Percentiles rank a stretch among this genome's conserved stretches.
Conservation (phyloP, 2,113 vertebrate species). For the Lophochroa leadbeateri region DNA sequence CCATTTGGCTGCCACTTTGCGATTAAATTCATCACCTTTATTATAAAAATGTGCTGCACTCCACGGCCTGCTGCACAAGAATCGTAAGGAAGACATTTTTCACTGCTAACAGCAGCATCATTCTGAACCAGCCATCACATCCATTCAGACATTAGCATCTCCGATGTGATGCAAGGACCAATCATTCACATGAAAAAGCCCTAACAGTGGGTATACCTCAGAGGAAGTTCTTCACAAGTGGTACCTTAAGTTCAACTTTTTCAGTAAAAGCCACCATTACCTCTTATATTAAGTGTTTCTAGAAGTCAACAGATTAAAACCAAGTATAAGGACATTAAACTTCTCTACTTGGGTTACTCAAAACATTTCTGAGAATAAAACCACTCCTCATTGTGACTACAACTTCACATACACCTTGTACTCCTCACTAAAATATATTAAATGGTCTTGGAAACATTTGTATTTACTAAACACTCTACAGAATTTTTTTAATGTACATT, state of each 20-base stretch:
- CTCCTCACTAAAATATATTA: not conserved
- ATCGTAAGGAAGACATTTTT: slow-evolving; percentile 80
- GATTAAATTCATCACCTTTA: slow-evolving; percentile 92
- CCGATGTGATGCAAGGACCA: slow-evolving; percentile 61
- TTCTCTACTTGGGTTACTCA: not conserved
- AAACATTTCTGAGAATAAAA: not conserved
- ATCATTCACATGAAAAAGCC: slow-evolving; percentile 64
- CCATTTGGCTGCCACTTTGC: slow-evolving; percentile 82
- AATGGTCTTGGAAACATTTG: not conserved
- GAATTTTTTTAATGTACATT: not conserved
- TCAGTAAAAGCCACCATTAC: not conserved
- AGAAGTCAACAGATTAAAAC: not conserved
- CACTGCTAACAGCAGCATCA: slow-evolving; percentile 79
- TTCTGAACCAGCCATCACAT: slow-evolving; percentile 73
- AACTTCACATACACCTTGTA: not conserved
- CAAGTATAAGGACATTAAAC: not conserved
- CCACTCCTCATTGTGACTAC: not conserved
- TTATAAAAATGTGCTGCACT: slow-evolving; percentile 82
- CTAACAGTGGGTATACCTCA: not conserved
- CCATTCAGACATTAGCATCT: slow-evolving; percentile 71
- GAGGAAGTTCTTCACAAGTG: slow-evolving; percentile 32
- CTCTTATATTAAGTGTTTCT: not conserved
- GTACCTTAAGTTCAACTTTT: not conserved
- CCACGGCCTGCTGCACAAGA: slow-evolving; percentile 80
- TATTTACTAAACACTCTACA: not conserved